Base-by-base conservation (phyloP, 1,140 invertebrate genomes). In the Ceratosolen solmsi region DNA sequence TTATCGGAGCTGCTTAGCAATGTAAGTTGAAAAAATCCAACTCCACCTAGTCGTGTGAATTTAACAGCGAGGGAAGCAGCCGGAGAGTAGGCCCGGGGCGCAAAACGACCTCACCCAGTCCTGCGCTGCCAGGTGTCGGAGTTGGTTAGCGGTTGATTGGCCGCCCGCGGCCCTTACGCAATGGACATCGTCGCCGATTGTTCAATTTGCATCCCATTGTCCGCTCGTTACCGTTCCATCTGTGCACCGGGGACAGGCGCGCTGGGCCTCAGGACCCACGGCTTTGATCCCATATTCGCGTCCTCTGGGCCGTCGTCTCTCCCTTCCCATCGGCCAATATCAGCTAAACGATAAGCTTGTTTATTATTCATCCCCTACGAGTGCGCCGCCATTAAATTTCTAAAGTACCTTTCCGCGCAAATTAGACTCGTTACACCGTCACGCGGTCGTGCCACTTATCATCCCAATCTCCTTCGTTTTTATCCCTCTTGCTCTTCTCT, bases 291-390 rank as follows among this genome's bases (percentile, higher is more conserved):
- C 75, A 65, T 78, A 46, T 68, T 41, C 11, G 41, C 38, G 33
- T 46, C 38, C 70, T 78, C 60, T 27, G 20, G 2, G 11, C 13
- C 46, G 86, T 87, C n/a, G n/a, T n/a, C n/a, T n/a, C n/a, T n/a
- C n/a, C n/a, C n/a, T n/a, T n/a, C 86, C 87, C n/a, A 54, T 46
- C 30, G 13, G 49, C 3, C 89, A 90, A 89, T 91, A 90, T 90
- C 89, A 90, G 89, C 90, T 90, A 90, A 91, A 90, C 89, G 89
- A 90, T 90, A 90, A 91, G 89, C 86, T 78, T 85, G 88, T 90
- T 90, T 90, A 91, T 91, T 90, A 91, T 91, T 91, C 89, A 90
- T 90, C 87, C 87, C 84, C 8, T 74, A 49, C 3, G 65, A 65
- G 84, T 85, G 72, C 83, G 22, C 84, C 78, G 82, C 84, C 83